Base-by-base conservation (phyloP, 92 coral and sea anemone species). In the Palythoa grandiflora region DNA sequence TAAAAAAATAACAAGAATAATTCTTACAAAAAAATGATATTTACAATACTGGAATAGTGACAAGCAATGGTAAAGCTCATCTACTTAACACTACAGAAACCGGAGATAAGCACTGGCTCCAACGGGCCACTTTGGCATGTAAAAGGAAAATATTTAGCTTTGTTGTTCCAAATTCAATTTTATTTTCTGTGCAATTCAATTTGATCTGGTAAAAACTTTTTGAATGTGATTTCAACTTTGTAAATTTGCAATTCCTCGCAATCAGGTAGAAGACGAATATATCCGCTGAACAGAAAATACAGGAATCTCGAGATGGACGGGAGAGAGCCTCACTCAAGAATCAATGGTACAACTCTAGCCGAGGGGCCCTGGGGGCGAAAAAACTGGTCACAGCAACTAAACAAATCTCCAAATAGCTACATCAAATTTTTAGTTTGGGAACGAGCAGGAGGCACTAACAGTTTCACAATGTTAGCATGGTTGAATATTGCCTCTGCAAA, bases 311-410 rank as follows among this genome's bases (percentile, higher is more conserved):
- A 78, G 52, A 55, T 78, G 70, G 83, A 78, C 48, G 83, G 83
- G 14, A 78, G 57, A 55, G 28, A n/a, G 12, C 70, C 83, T 7
- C 38, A 11, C 19, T 10, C 14, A 6, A 14, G 0, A 5, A 8
- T 57, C 20, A 78, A 55, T 37, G 71, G 53, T 37, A 78, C 83
- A 0, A 12, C 52, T 35, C 52, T 78, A 63, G 55, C 83, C 83
- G 83, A 37, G 71, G 83, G 83, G 1, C 71, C 83, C 52, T 78
- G 83, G 83, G 52, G 71, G 6, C 71, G 83, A 78, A 57, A 78
- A 48, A 28, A 37, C 14, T 78, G 83, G 71, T 66, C 83, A 7
- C 83, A 53, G 9, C 50, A 36, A 11, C 1, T 78, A 1, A 12
- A 1, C 3, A 44, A 37, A 12, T 17, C 66, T 78, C 21, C 68